These are phyloP conservation scores for Drosophila seguyi DNA, from an alignment of 1,140 invertebrate species.

Conservation along the genomic window DNA sequence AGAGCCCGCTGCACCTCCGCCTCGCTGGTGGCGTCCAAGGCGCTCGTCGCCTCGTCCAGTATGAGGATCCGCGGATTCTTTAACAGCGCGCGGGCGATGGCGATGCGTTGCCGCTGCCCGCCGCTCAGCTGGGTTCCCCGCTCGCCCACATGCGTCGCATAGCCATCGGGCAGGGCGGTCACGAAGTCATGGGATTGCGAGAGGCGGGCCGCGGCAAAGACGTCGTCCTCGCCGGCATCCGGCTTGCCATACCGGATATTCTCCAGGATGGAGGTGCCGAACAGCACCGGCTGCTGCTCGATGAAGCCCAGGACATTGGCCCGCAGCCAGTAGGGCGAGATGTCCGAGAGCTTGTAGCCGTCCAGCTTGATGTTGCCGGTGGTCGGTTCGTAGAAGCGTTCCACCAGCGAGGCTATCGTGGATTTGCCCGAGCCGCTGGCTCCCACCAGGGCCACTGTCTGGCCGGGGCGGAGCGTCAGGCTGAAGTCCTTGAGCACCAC, in stretches of 20 bases:
- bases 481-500: constrained; percentile 92
- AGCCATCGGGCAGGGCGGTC: constrained; percentile 92
- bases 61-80: constrained; percentile 95
- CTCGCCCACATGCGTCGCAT: constrained; percentile 95
- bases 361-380: constrained; percentile 92
- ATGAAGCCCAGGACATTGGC: constrained; percentile 94
- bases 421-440: constrained; percentile 96
- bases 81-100: constrained; percentile 94
- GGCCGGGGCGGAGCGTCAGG: constrained; percentile 92
- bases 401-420: constrained; percentile 93
- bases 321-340: constrained; percentile 95
- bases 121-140: constrained; percentile 95
- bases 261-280: constrained; percentile 95
- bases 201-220: constrained; percentile 90
- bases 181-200: constrained; percentile 98
- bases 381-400: constrained; percentile 95
- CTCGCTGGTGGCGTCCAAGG: constrained; percentile 95
- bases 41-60: constrained; percentile 96
- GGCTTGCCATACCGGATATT: constrained; percentile 97
- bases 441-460: constrained; percentile 95
- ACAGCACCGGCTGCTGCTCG: constrained; percentile 96
- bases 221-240: constrained; percentile 88
- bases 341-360: constrained; percentile 89
- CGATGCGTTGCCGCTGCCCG: constrained; percentile 96
- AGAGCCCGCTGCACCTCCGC: constrained; percentile 93